phyloP scores from a whole-genome alignment of 1,140 invertebrate species.

The Holcopasites calliopsidis region DNA sequence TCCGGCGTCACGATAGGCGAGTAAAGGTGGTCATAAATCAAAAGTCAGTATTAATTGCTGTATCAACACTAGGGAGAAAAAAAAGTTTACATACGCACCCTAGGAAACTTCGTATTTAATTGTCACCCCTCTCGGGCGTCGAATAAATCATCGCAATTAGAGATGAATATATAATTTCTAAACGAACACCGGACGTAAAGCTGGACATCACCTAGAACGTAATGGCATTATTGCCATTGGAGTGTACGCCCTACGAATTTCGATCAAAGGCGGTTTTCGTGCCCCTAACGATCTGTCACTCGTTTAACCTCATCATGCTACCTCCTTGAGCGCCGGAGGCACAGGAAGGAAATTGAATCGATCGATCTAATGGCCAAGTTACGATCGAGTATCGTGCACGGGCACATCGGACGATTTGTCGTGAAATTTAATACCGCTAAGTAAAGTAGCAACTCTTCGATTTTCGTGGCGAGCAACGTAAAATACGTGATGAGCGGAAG shows the following conservation, averaged over 20 bases:
- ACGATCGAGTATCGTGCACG: slow-evolving; percentile 9
- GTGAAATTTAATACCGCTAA: not conserved
- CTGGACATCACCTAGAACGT: not conserved
- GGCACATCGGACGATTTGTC: not conserved
- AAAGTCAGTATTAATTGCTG: slow-evolving; percentile 46
- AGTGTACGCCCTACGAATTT: not conserved
- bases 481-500: not conserved
- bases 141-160: slow-evolving; percentile 40
- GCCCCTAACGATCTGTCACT: slow-evolving; percentile 22
- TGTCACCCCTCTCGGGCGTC: slow-evolving; percentile 24
- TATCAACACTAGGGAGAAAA: slow-evolving; percentile 31
- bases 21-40: slow-evolving; percentile 48
- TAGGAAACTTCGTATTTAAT: slow-evolving; percentile 32
- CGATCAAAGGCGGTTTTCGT: slow-evolving; percentile 14
- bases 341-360: slow-evolving; percentile 21
- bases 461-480: too few relatives aligned
- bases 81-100: slow-evolving; percentile 49
- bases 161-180: not conserved
- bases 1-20: slow-evolving; percentile 7
- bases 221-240: not conserved
- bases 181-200: not conserved
- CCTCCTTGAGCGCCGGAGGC: not conserved
- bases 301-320: slow-evolving; percentile 43
- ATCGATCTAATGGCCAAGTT: slow-evolving; percentile 16
- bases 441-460: not conserved